Conservation (phyloP, 2,888 invertebrate genomes). For the Oligia strigilis region DNA sequence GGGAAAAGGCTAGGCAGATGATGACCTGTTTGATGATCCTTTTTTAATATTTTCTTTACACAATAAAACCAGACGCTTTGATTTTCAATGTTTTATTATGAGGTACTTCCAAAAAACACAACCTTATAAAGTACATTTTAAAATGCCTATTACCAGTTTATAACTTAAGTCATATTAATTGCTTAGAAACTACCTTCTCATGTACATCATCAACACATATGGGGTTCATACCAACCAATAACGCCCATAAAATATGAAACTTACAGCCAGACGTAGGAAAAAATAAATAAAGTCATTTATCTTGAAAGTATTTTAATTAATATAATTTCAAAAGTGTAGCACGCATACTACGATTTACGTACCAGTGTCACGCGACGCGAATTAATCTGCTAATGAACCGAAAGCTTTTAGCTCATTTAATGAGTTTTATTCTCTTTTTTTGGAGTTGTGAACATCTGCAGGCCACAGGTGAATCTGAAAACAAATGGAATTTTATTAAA, state of each 20-base stretch:
- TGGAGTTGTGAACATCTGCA: slow-evolving; percentile 34
- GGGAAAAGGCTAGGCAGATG: too few species aligned
- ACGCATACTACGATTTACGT: slow-evolving; percentile 78
- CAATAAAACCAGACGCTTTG: not conserved
- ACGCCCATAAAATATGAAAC: slow-evolving; percentile 30
- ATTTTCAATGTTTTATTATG: too few species aligned
- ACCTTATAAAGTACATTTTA: not conserved
- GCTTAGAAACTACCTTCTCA: not conserved
- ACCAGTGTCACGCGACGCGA: slow-evolving; percentile 74
- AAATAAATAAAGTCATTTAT: slow-evolving; percentile 75
- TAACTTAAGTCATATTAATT: not conserved
- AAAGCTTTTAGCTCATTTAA: slow-evolving; percentile 76
- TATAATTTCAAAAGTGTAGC: slow-evolving; percentile 75
- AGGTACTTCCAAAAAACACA: not conserved
- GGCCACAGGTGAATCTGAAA: slow-evolving; percentile 40
- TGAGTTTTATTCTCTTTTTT: slow-evolving; percentile 63
- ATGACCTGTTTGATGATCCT: not conserved
- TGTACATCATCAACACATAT: not conserved
- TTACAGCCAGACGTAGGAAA: slow-evolving; percentile 40
- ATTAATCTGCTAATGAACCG: slow-evolving; percentile 81
- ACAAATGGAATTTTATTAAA: not conserved
- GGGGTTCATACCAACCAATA: slow-evolving; percentile 10
- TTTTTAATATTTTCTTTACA: not conserved
- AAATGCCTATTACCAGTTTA: not conserved
- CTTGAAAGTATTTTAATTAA: slow-evolving; percentile 75